phyloP scores from a whole-genome alignment of 2,797 vertebrate species.

The Gadopsis bispinosus region DNA sequence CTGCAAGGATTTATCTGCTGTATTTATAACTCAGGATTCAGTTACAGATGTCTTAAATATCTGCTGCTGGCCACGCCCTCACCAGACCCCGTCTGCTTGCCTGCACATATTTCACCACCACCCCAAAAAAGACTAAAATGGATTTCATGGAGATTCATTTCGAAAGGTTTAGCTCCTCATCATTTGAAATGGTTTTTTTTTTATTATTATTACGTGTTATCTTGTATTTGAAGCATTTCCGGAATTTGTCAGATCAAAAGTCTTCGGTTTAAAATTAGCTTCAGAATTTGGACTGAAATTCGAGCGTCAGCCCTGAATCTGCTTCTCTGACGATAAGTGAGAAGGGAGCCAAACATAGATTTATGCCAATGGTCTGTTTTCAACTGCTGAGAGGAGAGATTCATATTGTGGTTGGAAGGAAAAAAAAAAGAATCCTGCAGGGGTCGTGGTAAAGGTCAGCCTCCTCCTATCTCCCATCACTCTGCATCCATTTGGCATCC shows the following conservation, averaged over 20 bases:
- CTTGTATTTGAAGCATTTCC: not conserved
- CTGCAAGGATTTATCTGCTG: conserved; percentile 18
- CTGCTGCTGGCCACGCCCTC: conserved; percentile 56
- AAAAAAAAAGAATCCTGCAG: not conserved
- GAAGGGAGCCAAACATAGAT: conserved; percentile 72
- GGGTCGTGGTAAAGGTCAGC: conserved; percentile 40
- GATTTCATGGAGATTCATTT: not conserved
- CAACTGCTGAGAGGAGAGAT: conserved; percentile 43
- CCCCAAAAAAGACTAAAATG: conserved; percentile 3
- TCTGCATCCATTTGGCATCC: conserved; percentile 4
- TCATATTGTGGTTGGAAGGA: conserved; percentile 36
- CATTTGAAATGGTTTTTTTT: not conserved
- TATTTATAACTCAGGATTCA: conserved; percentile 79
- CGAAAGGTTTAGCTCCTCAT: accelerated
- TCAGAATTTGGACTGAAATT: conserved; percentile 60
- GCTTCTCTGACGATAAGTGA: conserved; percentile 74
- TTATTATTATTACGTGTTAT: not conserved
- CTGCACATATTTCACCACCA: conserved; percentile 19
- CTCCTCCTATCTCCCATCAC: conserved; percentile 22
- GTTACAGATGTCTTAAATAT: conserved; percentile 72
- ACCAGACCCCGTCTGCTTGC: conserved; percentile 34
- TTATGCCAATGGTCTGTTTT: conserved; percentile 61
- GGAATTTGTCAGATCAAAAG: not conserved
- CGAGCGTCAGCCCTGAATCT: conserved; percentile 57
- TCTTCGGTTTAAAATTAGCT: conserved; percentile 62